Evolutionary conservation across 1,140 invertebrate genomes (phyloP), one percentile per base, ranked within the genome.

Genomic region (Neodiprion fabricii): DNA sequence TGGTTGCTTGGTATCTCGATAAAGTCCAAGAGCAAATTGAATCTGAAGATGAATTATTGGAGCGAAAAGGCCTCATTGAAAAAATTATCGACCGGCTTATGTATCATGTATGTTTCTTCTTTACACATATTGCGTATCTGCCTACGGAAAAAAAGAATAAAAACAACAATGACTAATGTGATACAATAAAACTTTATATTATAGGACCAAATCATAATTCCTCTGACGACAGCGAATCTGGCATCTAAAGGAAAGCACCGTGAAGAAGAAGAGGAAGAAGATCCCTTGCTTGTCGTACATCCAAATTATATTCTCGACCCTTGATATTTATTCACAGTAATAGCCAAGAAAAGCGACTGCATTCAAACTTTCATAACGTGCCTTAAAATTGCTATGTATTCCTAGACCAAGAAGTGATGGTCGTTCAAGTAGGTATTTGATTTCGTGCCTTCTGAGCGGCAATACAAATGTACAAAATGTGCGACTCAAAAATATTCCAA

Each of bases 1-100:
- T 99, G 0, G 92, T 99, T 47, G 94, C 94, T 76, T 99, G 98
- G 98, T 99, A 99, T 89, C 89, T 99, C 68, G 94, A 96, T 84
- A 93, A 96, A 85, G 93, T 98, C 76, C 93, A 95, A 79, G 93
- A 94, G 81, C 92, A 96, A 78, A 94, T 99, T 76, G 96, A 99
- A 79, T 92, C 92, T 1, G 98, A 99, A 87, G 95, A 95, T 21
- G 97, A 99, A 82, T 86, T 99, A 5, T 85, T 98, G 14, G 94
- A 97, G 81, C 93, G 94, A 81, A 99, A 98, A 88, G 91, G 91
- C 21, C 85, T 99, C 5, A 94, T 98, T n/a, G 97, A 99, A 85
- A 98, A 98, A 90, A 95, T 99, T 75, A 94, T 99, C 71, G 96
- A 99, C 84, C 90, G 97, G 74, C 91, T 99, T 9, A 95, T 97